Conservation (phyloP, 64 coral and sea anemone genomes). For the Actinia tenebrosa region DNA sequence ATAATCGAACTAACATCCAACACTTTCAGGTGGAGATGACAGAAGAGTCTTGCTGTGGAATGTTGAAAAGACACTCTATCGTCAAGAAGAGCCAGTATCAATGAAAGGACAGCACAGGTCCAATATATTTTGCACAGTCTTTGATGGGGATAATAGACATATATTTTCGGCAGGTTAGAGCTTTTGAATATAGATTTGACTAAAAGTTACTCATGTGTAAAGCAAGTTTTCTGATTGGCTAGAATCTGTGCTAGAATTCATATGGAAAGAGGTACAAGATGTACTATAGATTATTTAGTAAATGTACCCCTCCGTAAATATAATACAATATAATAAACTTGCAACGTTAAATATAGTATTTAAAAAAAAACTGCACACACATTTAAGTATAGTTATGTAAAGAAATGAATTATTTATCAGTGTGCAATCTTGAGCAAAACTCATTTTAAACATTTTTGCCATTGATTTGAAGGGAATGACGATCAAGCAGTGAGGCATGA, state of each 20-base stretch:
- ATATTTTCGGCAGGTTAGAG: constrained; percentile 78
- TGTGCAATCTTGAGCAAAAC: neutral
- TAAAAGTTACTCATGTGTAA: neutral
- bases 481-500: constrained; percentile 72
- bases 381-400: too few relatives aligned
- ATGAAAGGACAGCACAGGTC: constrained; percentile 92
- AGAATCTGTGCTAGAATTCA: neutral
- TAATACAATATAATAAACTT: too few relatives aligned
- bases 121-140: constrained; percentile 88
- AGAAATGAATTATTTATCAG: neutral
- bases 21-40: constrained; percentile 72
- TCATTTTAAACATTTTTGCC: neutral
- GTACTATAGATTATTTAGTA: too few relatives aligned
- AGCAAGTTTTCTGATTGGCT: neutral
- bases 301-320: too few relatives aligned
- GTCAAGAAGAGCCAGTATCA: constrained; percentile 19
- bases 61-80: constrained; percentile 74
- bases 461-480: constrained; percentile 61
- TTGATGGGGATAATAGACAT: constrained; percentile 72
- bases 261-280: neutral
- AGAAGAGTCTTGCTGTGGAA: constrained; percentile 85
- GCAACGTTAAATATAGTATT: too few relatives aligned
- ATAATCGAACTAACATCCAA: neutral
- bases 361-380: too few relatives aligned
- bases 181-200: neutral